Conservation (phyloP, 2,888 invertebrate genomes). For the Acronicta aceris region DNA sequence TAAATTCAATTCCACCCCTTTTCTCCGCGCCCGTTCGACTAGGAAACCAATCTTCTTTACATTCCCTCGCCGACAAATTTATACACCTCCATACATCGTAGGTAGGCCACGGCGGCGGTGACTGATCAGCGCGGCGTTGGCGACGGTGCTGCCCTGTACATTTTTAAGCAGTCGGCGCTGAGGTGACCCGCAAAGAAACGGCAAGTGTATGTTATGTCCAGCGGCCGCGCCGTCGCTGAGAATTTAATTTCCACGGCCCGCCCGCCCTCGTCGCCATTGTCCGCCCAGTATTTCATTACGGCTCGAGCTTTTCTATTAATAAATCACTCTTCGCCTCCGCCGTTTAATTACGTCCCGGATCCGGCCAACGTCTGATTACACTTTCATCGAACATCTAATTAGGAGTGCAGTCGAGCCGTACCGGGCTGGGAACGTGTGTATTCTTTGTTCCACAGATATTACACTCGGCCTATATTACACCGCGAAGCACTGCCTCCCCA, state of each 20-base stretch:
- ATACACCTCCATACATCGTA: conserved; percentile 84
- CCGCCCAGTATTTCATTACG: conserved; percentile 89
- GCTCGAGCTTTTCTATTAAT: conserved; percentile 89
- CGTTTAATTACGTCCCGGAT: conserved; percentile 89
- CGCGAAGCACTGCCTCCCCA: conserved; percentile 71
- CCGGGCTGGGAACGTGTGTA: conserved; percentile 76
- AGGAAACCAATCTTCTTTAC: conserved; percentile 88
- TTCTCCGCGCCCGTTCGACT: conserved; percentile 78
- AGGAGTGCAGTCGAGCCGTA: conserved; percentile 83
- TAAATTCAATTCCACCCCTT: conserved; percentile 87
- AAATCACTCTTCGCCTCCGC: conserved; percentile 89
- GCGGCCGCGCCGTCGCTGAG: conserved; percentile 76
- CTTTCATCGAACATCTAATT: conserved; percentile 89
- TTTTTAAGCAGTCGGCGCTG: conserved; percentile 76
- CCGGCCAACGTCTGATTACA: conserved; percentile 88
- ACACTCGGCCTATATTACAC: conserved; percentile 80
- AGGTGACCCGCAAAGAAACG: conserved; percentile 78
- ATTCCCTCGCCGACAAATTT: conserved; percentile 88
- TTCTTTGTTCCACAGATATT: conserved; percentile 84
- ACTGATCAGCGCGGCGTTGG: conserved; percentile 47
- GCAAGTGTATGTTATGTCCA: conserved; percentile 75
- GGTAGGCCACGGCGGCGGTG: conserved; percentile 62
- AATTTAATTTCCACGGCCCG: conserved; percentile 87
- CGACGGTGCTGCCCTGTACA: conserved; percentile 67
- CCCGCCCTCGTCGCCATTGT: conserved; percentile 86